phyloP scores from a whole-genome alignment of 2,888 invertebrate species.

The Clitarchus hookeri region DNA sequence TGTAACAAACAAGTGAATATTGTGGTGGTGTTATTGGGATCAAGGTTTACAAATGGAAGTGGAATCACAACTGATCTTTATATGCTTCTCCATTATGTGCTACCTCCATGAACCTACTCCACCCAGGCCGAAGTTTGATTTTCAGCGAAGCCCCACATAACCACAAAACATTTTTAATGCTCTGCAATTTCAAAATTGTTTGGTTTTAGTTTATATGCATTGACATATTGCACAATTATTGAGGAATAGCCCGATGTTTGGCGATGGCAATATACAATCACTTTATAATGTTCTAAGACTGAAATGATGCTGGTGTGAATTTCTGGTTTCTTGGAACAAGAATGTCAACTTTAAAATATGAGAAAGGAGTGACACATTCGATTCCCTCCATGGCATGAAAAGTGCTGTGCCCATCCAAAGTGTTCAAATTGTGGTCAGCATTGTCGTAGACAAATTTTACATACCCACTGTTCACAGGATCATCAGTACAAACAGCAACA shows the following conservation, averaged over 20 bases:
- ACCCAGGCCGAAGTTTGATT: constrained; percentile 9
- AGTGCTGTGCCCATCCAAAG: background rate
- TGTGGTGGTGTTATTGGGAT: background rate
- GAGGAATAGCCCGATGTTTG: background rate
- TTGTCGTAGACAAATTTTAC: background rate
- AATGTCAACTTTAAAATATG: background rate
- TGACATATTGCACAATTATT: background rate
- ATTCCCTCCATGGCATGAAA: background rate
- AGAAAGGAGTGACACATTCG: background rate
- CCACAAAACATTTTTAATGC: constrained; percentile 2
- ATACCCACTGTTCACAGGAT: background rate
- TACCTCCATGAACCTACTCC: constrained; percentile 22
- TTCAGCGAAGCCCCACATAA: constrained; percentile 11
- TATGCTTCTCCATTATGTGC: background rate
- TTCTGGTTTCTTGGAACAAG: too few species aligned
- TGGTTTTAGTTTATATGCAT: background rate
- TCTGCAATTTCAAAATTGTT: background rate
- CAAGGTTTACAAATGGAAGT: background rate
- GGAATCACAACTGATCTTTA: background rate
- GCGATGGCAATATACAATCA: too few species aligned
- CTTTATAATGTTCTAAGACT: too few species aligned
- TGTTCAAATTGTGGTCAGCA: background rate
- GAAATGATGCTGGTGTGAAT: too few species aligned
- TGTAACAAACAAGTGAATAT: background rate
- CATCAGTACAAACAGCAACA: background rate